A percentile compares a stretch with the other conserved stretches of the same genome.
Evolutionary conservation across 2,113 vertebrate species (phyloP).

Genomic region (Alosa alosa): DNA sequence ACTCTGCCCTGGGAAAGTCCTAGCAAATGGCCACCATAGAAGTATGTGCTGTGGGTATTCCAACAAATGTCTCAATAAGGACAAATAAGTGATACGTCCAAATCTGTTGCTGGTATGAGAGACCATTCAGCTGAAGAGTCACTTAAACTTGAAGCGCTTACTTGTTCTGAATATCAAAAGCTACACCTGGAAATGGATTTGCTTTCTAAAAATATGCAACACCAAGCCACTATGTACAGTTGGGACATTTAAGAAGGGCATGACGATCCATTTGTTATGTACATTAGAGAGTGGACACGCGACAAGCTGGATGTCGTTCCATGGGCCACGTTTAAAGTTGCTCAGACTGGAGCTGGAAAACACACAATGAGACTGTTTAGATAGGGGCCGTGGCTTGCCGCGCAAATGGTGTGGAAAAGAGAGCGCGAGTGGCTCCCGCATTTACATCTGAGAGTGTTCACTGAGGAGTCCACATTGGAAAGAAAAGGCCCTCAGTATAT

Average conservation of each 20-base stretch:
- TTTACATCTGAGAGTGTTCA: constrained; percentile 49
- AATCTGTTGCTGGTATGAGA: neutral
- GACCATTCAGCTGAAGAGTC: neutral
- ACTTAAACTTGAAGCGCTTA: neutral
- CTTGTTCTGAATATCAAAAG: neutral
- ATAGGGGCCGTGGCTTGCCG: constrained; percentile 17
- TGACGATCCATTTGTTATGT: constrained; percentile 24
- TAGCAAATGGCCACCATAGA: constrained; percentile 32
- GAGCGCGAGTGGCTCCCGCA: constrained; percentile 34
- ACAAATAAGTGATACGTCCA: neutral
- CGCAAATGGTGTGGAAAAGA: constrained; percentile 40
- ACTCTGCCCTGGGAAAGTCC: constrained; percentile 68
- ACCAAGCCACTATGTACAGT: neutral
- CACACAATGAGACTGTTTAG: constrained; percentile 52
- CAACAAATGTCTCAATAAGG: neutral
- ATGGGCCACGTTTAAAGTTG: constrained; percentile 38
- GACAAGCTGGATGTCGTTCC: constrained; percentile 42
- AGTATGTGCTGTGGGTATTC: neutral
- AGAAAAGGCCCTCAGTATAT: constrained; percentile 56
- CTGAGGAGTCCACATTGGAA: constrained; percentile 32
- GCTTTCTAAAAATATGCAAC: neutral
- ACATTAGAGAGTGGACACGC: constrained; percentile 47
- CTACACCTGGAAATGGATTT: neutral
- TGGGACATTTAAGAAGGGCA: neutral
- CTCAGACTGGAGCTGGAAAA: constrained; percentile 27